Base-by-base conservation (phyloP, 2,888 invertebrate genomes). In the Cremastinae sp. region DNA sequence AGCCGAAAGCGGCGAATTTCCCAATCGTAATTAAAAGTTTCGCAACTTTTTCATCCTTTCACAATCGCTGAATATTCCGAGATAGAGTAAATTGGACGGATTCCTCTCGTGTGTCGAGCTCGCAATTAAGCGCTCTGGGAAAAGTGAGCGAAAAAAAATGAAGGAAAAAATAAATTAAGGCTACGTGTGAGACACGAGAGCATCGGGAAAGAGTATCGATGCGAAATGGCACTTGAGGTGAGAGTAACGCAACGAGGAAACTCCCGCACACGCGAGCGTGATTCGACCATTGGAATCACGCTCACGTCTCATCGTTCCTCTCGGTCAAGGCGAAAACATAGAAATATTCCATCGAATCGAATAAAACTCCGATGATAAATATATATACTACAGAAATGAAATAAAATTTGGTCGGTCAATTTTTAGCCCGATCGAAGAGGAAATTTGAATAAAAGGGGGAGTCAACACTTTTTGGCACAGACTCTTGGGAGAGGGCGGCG, bases 261-360 rank as follows among this genome's bases (percentile, higher is more conserved):
- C 18, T 20, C 28, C 10, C 36, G 1, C 36, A 12, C 14, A 54
- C 22, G 45, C 18, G 45, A 14, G 3, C 54, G 47, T 59, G 34
- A 8, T 41, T 7, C 16, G 14, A 68, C 66, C 22, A 51, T 65
- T 49, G 36, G 36, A 72, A 47, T 41, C 56, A 51, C 43, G 14
- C 53, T 56, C 65, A 45, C 59, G 65, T 68, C 45, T 72, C 53
- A 56, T 64, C 53, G 38, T 43, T 59, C 51, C 75, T 76, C 75
- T 62, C 72, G 72, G 75, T 76, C 75, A 72, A 76, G 72, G 75
- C 72, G 75, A 76, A 76, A 76, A 76, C 72, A 72, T 76, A 72
- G 64, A 76, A 76, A 76, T 76, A 72, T 69, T 72, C 18, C 12
- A 1, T 34, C 2, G 20, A 36, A 36, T 36, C 56, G 16, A 54